Percentiles rank a stretch among this genome's conserved stretches.
Conservation (phyloP, 2,888 invertebrate genomes). For the Acleris cristana region DNA sequence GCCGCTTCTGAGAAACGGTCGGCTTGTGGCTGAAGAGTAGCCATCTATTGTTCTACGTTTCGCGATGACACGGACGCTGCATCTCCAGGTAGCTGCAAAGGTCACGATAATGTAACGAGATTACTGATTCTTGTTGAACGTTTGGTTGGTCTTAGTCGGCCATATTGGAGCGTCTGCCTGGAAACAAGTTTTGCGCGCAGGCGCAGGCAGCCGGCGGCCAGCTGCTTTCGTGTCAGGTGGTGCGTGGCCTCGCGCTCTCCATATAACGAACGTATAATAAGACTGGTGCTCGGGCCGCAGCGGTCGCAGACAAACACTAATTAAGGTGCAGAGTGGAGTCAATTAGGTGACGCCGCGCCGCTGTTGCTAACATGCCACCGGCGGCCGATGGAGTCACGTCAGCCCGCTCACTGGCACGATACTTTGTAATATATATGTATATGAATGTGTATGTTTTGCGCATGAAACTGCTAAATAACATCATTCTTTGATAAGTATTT, state of each 20-base stretch:
- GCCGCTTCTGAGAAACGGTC: constrained; percentile 57
- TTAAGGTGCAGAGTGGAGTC: constrained; percentile 57
- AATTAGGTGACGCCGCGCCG: constrained; percentile 63
- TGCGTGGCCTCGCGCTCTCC: constrained; percentile 69
- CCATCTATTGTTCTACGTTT: constrained; percentile 51
- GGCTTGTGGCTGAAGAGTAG: constrained; percentile 40
- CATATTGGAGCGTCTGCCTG: constrained; percentile 73
- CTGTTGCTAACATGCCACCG: constrained; percentile 51
- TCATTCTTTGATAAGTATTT: no score
- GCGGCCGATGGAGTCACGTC: constrained; percentile 45
- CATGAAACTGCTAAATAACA: no score
- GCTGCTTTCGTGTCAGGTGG: constrained; percentile 79
- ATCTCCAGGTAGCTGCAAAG: constrained; percentile 29
- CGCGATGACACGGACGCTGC: constrained; percentile 37
- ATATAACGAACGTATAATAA: constrained; percentile 47
- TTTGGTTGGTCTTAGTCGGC: constrained; percentile 59
- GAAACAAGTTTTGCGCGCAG: constrained; percentile 77
- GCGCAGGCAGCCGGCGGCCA: constrained; percentile 74
- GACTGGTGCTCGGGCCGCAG: constrained; percentile 32
- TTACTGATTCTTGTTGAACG: constrained; percentile 30
- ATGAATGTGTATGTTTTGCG: not conserved
- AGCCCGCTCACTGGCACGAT: constrained; percentile 30
- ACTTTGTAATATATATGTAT: not conserved
- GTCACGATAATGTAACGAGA: constrained; percentile 24
- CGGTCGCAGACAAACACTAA: constrained; percentile 51